These are phyloP conservation scores for Lacanobia oleracea DNA, from an alignment of 2,888 invertebrate genomes.

Conservation along the genomic window DNA sequence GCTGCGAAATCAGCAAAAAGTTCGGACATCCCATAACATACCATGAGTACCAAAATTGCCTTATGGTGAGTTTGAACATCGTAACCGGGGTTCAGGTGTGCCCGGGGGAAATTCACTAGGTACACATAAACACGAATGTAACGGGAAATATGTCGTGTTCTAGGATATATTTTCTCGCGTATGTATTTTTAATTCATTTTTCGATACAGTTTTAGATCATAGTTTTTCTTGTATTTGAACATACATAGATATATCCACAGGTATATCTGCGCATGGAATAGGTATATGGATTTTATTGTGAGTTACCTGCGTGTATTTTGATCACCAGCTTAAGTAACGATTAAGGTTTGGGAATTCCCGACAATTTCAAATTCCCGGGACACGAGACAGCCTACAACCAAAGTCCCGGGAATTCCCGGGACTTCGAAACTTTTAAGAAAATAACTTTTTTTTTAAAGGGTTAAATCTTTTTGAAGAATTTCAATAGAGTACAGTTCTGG, in stretches of 20 bases:
- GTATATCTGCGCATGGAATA: background rate
- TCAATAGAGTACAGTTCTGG: no score
- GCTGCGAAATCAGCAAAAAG: background rate
- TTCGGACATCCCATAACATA: background rate
- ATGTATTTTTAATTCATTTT: constrained; percentile 14
- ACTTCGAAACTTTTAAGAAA: no score
- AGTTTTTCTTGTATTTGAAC: background rate
- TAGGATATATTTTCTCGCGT: constrained; percentile 6
- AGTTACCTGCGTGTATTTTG: background rate
- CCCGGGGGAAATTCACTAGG: constrained; percentile 53
- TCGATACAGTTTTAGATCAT: constrained; percentile 5
- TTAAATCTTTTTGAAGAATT: no score
- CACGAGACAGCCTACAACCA: no score
- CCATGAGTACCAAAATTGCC: constrained; percentile 12
- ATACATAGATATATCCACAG: no score
- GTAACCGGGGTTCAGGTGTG: constrained; percentile 16
- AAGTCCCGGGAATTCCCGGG: no score
- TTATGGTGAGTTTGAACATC: constrained; percentile 35
- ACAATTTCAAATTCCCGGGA: no score
- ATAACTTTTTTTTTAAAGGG: no score
- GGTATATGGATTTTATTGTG: background rate
- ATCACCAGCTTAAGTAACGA: background rate
- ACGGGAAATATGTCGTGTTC: constrained; percentile 28
- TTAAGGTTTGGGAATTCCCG: no score
- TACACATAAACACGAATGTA: constrained; percentile 44